Percentiles rank a stretch among this genome's conserved stretches.
phyloP scores from a whole-genome alignment of 1,140 invertebrate genomes.

The Diuraphis noxia region DNA sequence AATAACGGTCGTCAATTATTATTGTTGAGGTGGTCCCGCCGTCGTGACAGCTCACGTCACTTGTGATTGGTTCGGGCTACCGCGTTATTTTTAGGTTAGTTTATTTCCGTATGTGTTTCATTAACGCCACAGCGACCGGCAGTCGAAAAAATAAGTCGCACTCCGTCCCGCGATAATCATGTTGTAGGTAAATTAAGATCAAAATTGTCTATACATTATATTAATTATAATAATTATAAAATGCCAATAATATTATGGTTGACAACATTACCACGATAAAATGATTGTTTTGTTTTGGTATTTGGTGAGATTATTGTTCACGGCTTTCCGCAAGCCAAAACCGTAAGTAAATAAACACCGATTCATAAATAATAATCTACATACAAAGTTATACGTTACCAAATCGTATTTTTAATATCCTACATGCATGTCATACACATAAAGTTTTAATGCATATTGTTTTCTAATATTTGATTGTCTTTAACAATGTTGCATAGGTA shows the following conservation, averaged over 20 bases:
- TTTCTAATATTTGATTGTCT: no score
- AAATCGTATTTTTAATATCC: not conserved
- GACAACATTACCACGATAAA: no score
- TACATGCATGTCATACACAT: not conserved
- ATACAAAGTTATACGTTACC: not conserved
- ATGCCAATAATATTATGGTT: not conserved
- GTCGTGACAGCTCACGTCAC: conserved; percentile 9
- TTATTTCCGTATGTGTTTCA: conserved; percentile 51
- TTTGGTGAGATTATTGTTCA: conserved; percentile 54
- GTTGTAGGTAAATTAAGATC: not conserved
- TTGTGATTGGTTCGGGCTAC: conserved; percentile 21
- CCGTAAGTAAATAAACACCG: conserved; percentile 24
- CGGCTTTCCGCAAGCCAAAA: not conserved
- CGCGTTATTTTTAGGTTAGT: conserved; percentile 53
- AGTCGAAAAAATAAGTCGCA: conserved; percentile 43
- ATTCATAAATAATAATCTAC: not conserved
- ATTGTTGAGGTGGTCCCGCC: conserved; percentile 25
- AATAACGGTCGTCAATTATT: conserved; percentile 22
- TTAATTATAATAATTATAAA: not conserved
- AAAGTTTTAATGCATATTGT: no score
- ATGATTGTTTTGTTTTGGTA: conserved; percentile 53
- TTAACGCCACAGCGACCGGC: conserved; percentile 43
- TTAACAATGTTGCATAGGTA: not conserved
- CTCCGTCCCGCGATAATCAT: conserved; percentile 1
- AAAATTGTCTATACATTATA: not conserved